Evolutionary conservation across 1,140 invertebrate species (phyloP), one percentile per base, ranked within the genome.

Genomic region (Listronotus bonariensis): DNA sequence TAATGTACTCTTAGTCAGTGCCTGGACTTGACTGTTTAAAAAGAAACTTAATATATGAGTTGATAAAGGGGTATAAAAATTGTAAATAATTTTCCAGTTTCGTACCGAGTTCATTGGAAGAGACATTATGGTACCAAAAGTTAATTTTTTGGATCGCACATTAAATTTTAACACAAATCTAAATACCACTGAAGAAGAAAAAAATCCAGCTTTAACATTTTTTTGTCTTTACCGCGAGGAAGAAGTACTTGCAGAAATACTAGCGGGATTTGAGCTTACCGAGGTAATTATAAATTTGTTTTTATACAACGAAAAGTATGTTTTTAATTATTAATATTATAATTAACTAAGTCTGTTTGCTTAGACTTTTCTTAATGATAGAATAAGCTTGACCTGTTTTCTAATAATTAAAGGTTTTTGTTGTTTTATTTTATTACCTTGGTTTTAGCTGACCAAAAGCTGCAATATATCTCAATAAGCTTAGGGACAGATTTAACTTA

Each of bases 181-280:
- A n/a, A 6, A 49, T 12, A 11, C 20, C 20, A 77, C 74, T 20
- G 72, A 75, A 31, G 78, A 82, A 71, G 70, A 76, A 64, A n/a
- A n/a, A n/a, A 83, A 74, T 82, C 82, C 85, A 0, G 83, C 80
- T 69, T 71, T 87, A 14, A 72, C 79, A 42, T 87, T 84, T 85
- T 79, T 80, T 59, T 78, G 81, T 61, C 74, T 87, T 31, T 72
- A 75, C 38, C 78, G 76, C 36, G 78, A 80, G 20, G 69, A 74
- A 32, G 78, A 82, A 69, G 72, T 71, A 42, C 76, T 71, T 15
- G 85, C 82, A 6, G 80, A 82, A 64, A 71, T 87, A n/a, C 74
- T 86, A 7, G 83, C 84, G 55, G 83, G 83, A 12, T 80, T 82
- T 58, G 85, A 87, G 73, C 74, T 87, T 17, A 70, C 84, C 60